These are phyloP conservation scores for Lipotes vexillifer DNA, from an alignment of 2,113 vertebrate species.

Conservation along the genomic window DNA sequence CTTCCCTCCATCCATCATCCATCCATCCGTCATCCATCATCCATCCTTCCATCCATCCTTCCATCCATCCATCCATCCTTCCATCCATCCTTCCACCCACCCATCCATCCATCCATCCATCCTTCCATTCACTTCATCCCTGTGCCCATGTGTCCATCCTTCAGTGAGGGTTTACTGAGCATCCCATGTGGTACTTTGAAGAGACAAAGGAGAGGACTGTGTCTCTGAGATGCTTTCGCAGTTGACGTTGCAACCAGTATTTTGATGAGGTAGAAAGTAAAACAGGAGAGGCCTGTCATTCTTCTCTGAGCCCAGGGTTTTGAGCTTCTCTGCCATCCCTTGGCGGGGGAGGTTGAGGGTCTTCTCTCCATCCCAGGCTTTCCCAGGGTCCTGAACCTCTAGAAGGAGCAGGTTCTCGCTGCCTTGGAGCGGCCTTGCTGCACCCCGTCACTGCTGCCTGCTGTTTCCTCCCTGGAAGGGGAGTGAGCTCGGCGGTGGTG, in stretches of 20 bases:
- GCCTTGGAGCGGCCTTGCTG: background rate
- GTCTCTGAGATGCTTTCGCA: background rate
- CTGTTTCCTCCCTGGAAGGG: background rate
- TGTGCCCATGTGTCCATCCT: background rate
- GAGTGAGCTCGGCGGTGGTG: rapidly evolving
- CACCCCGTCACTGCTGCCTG: background rate
- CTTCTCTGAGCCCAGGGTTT: rapidly evolving
- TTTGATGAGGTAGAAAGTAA: rapidly evolving
- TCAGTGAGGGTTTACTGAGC: background rate
- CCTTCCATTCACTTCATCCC: background rate
- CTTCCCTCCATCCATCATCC: too few relatives aligned
- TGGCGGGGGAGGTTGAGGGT: background rate
- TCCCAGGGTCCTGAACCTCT: rapidly evolving
- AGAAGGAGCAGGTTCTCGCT: background rate
- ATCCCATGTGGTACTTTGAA: background rate
- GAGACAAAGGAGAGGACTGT: rapidly evolving
- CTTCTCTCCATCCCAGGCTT: background rate
- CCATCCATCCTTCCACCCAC: background rate
- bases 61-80: too few relatives aligned
- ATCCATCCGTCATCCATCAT: too few relatives aligned
- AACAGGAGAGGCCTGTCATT: rapidly evolving
- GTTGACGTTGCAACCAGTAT: rapidly evolving
- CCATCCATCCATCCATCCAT: background rate
- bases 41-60: background rate
- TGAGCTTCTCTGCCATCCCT: background rate